Evolutionary conservation across 2,797 vertebrate species (phyloP), one percentile per base, ranked within the genome.

Genomic region (Mastacembelus armatus): DNA sequence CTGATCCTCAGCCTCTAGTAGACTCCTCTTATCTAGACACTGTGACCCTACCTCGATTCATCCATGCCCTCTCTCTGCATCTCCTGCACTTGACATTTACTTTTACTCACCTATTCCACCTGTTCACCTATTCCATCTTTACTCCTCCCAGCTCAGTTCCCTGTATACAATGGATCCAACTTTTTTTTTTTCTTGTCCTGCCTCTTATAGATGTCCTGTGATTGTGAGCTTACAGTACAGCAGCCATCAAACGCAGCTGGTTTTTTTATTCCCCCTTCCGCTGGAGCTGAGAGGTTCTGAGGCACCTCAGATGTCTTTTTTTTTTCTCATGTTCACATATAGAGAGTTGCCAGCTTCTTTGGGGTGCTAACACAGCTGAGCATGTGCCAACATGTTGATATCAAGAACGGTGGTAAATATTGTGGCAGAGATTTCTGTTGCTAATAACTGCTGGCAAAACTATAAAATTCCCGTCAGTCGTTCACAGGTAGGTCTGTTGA

Each of bases 191-290:
- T 27, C 14, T 48, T 11, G 42, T 63, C 60, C 63, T 74, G 44
- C 51, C 50, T 43, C 29, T 33, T 47, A 56, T 51, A 52, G 74
- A 58, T 38, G 10, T 24, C 75, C 29, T 71, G 62, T 55, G 80
- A 74, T 66, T 78, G 29, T 52, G 63, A 60, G 56, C 58, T 83
- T 60, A 82, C 49, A 77, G 80, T 60, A 82, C 49, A 77, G 80
- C 70, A 68, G 65, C 62, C 76, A 67, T 83, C 74, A 79, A 80
- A 85, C 63, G 69, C 29, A 3, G 15, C n/a, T 36, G 57, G 52
- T 71, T 70, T 73, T 67, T 82, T 70, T 84, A n/a, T 70, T 79
- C 86, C 77, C 84, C 44, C 43, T 54, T 58, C 60, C 80, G 71
- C 78, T 60, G 65, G 74, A 89, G 82, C 58, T 39, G 38, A 71